Conservation (phyloP, 2,113 vertebrate species). For the Tursiops truncatus region DNA sequence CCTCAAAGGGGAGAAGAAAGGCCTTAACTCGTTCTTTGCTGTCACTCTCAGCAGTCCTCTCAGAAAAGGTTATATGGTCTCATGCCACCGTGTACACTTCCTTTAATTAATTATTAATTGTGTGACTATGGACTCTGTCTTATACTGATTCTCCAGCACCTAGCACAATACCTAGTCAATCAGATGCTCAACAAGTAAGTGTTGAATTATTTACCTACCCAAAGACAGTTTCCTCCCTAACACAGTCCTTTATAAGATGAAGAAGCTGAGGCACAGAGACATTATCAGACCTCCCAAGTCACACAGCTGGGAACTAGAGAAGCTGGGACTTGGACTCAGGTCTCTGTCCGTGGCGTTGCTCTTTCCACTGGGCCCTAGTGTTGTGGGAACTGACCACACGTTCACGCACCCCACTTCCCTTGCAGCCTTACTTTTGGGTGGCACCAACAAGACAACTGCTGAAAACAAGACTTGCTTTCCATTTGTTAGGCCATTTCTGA, state of each 20-base stretch:
- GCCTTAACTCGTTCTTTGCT: too few relatives aligned
- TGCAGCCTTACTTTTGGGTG: background rate
- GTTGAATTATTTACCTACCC: background rate
- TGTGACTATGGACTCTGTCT: background rate
- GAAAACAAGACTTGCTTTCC: background rate
- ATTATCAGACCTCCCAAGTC: background rate
- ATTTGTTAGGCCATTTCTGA: background rate
- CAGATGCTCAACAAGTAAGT: background rate
- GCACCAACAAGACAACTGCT: background rate
- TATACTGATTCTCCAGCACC: background rate
- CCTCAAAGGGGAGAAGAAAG: background rate
- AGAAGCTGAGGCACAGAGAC: background rate
- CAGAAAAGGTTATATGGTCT: background rate
- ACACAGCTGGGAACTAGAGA: background rate
- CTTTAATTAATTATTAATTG: background rate
- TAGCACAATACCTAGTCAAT: background rate
- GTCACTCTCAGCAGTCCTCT: background rate
- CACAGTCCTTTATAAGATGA: background rate
- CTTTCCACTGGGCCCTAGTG: background rate
- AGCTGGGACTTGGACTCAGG: background rate
- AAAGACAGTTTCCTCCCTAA: background rate
- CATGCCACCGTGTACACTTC: rapidly evolving
- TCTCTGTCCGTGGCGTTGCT: background rate
- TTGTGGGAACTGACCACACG: background rate
- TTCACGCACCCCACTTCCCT: background rate